phyloP scores from a whole-genome alignment of 1,140 invertebrate species.

The Stegodyphus mimosarum region DNA sequence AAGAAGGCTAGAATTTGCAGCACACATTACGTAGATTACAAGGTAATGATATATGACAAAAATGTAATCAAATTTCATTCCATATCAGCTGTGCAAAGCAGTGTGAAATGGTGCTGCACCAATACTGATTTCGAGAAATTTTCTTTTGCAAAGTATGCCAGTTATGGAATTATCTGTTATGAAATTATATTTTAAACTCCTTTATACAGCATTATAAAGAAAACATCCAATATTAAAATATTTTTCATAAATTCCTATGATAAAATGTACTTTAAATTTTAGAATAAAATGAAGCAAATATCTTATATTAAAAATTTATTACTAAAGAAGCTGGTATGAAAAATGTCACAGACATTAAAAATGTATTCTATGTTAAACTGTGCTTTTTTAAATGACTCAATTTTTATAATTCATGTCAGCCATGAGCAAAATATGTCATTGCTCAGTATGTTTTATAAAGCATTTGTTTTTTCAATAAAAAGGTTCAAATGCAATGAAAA shows the following conservation, averaged over 20 bases:
- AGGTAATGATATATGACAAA: not conserved
- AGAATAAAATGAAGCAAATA: too few species aligned
- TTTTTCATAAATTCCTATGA: too few species aligned
- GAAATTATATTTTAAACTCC: too few species aligned
- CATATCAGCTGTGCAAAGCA: not conserved
- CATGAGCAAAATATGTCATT: not conserved
- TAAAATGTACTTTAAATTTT: too few species aligned
- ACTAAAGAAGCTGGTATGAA: too few species aligned
- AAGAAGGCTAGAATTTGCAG: conserved; percentile 2
- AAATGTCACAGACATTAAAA: too few species aligned
- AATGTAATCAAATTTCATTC: not conserved
- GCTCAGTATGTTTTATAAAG: not conserved
- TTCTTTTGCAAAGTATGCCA: not conserved
- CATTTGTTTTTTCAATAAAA: not conserved
- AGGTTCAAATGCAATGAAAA: not conserved
- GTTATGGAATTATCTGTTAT: too few species aligned
- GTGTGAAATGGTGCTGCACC: not conserved
- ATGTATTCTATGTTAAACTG: too few species aligned
- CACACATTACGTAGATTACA: not conserved
- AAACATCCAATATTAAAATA: too few species aligned
- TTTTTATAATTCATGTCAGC: not conserved
- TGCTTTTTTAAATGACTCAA: too few species aligned
- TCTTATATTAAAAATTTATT: too few species aligned
- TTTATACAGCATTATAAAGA: too few species aligned
- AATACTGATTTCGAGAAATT: not conserved